Conservation (phyloP, 2,888 invertebrate species). For the Leuctra nigra region DNA sequence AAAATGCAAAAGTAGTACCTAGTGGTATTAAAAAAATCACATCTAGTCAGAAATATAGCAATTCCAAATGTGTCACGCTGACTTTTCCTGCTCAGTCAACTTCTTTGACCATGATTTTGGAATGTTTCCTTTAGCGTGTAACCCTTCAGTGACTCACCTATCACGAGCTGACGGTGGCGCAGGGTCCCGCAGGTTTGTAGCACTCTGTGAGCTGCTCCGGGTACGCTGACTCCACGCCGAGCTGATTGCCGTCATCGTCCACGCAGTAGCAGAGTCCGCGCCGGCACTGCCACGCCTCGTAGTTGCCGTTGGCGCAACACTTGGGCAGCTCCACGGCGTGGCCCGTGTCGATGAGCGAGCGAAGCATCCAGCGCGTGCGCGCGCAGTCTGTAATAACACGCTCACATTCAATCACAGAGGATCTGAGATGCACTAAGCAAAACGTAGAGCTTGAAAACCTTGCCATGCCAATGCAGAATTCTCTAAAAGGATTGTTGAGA, state of each 20-base stretch:
- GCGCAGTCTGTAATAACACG: conserved; percentile 52
- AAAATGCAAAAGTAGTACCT: too few relatives aligned
- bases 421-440: too few relatives aligned
- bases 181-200: neutral
- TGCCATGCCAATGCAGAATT: too few relatives aligned
- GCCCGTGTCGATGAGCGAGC: conserved; percentile 32
- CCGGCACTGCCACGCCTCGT: conserved; percentile 52
- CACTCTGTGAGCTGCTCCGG: neutral
- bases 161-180: neutral
- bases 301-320: conserved; percentile 60
- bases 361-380: conserved; percentile 45
- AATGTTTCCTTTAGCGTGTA: too few relatives aligned
- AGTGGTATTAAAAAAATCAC: too few relatives aligned
- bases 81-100: too few relatives aligned
- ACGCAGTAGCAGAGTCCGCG: conserved; percentile 57
- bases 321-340: conserved; percentile 44
- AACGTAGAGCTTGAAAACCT: too few relatives aligned
- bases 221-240: conserved; percentile 32
- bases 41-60: too few relatives aligned
- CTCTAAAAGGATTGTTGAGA: too few relatives aligned
- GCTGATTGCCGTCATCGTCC: conserved; percentile 49
- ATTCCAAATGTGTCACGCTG: too few relatives aligned
- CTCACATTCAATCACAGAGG: neutral
- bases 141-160: neutral
- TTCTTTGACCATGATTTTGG: too few relatives aligned